These are phyloP conservation scores for Charanyca ferruginea DNA, from an alignment of 2,888 invertebrate species.

Conservation along the genomic window DNA sequence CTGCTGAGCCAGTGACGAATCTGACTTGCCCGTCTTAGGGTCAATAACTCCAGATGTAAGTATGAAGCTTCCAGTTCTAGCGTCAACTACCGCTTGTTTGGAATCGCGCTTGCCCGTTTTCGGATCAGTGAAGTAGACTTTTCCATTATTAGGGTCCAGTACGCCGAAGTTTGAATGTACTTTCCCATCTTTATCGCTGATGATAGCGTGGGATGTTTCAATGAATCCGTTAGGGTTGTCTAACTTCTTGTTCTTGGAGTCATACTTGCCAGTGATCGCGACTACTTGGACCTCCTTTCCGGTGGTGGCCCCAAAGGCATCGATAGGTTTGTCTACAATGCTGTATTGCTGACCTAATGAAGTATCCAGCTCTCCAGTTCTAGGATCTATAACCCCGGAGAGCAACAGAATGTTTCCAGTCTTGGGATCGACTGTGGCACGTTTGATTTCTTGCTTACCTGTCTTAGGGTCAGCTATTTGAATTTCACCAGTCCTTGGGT, in stretches of 20 bases:
- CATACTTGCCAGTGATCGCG: conserved; percentile 91
- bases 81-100: conserved; percentile 91
- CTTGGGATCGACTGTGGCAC: conserved; percentile 87
- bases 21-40: conserved; percentile 92
- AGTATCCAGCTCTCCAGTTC: conserved; percentile 91
- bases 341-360: conserved; percentile 91
- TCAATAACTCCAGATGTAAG: conserved; percentile 92
- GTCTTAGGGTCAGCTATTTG: conserved; percentile 84
- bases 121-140: conserved; percentile 90
- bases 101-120: conserved; percentile 92
- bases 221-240: conserved; percentile 91
- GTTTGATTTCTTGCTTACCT: conserved; percentile 84
- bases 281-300: conserved; percentile 91
- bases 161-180: conserved; percentile 93
- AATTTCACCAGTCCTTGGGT: conserved; percentile 91
- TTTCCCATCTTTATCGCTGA: conserved; percentile 93
- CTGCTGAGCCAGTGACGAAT: conserved; percentile 92
- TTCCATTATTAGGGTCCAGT: conserved; percentile 91
- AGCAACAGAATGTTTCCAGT: conserved; percentile 89
- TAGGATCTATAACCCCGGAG: conserved; percentile 91
- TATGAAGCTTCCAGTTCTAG: conserved; percentile 90
- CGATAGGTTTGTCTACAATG: conserved; percentile 91
- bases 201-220: conserved; percentile 89
- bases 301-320: conserved; percentile 80
- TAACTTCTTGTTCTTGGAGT: conserved; percentile 91